Evolutionary conservation across 1,140 invertebrate genomes (phyloP), one percentile per base, ranked within the genome.

Genomic region (Aphaenogaster floridana): DNA sequence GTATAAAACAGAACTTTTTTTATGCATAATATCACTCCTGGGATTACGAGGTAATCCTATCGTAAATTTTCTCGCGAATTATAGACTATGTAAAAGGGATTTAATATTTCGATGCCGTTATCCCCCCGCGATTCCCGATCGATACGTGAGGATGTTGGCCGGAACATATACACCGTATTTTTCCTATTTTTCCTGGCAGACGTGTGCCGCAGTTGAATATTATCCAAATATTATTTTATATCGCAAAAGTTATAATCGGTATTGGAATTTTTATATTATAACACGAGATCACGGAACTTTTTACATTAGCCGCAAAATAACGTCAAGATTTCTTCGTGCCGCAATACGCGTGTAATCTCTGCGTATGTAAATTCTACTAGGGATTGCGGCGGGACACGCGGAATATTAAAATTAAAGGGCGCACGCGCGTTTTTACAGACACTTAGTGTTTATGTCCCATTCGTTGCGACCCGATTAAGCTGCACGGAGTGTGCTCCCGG

Each of bases 361-460:
- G 34, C 2, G n/a, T 17, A 57, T 42, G 64, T 57, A 81, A 39
- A 81, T 69, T 71, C 34, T 48, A 13, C 63, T 52, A 17, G 78
- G 42, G 48, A 80, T 80, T 80, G 34, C 64, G 28, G 15, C 36
- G 52, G 34, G 39, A 11, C 9, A 50, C 45, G 17, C 15, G 21
- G 39, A 74, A 74, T 83, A 74, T 61, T 59, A 74, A 74, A 74
- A 74, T 61, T 61, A 59, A 69, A 74, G 39, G 52, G 50, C 6
- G 80, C 34, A 42, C 50, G 61, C 59, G 68, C 17, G 52, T 83
- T 74, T 74, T 83, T 59, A 74, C 52, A 74, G 52, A 59, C 68
- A 57, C 80, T 61, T 63, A 48, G 21, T 89, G 86, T 88, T 89
- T 90, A 84, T 74, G 71, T 77, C 86, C 72, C 78, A 84, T 90